Evolutionary conservation across 2,113 vertebrate genomes (phyloP).

Genomic region (Panthera tigris): DNA sequence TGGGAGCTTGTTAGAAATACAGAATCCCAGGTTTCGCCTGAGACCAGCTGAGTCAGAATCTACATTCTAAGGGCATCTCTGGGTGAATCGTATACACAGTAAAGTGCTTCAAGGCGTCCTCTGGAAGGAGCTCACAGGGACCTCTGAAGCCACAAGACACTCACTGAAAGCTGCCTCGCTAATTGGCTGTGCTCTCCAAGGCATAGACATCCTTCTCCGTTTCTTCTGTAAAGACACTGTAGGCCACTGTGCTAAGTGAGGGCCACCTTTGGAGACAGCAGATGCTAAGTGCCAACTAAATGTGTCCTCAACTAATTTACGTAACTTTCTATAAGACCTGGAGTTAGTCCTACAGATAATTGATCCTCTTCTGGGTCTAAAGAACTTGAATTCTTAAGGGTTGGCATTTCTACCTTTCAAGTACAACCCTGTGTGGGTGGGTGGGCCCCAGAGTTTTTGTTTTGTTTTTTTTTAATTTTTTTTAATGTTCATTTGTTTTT

Average conservation of each 20-base stretch:
- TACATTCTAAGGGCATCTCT: neutral
- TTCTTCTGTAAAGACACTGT: neutral
- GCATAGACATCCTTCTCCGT: neutral
- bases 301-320: neutral
- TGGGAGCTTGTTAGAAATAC: neutral
- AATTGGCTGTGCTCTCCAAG: neutral
- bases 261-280: neutral
- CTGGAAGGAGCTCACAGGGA: neutral
- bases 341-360: neutral
- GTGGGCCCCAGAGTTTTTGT: neutral
- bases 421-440: neutral
- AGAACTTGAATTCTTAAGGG: neutral
- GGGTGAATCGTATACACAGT: neutral
- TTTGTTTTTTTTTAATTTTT: neutral
- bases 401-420: neutral
- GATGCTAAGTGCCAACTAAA: neutral
- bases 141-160: neutral
- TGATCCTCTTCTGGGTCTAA: neutral
- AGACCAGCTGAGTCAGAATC: neutral
- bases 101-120: neutral
- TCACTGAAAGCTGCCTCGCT: accelerated
- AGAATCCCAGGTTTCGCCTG: neutral
- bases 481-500: too few relatives aligned
- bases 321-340: neutral
- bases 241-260: neutral